Percentiles rank a stretch among this genome's conserved stretches.
phyloP scores from a whole-genome alignment of 2,797 vertebrate species.

The Sebastes paucispinis region DNA sequence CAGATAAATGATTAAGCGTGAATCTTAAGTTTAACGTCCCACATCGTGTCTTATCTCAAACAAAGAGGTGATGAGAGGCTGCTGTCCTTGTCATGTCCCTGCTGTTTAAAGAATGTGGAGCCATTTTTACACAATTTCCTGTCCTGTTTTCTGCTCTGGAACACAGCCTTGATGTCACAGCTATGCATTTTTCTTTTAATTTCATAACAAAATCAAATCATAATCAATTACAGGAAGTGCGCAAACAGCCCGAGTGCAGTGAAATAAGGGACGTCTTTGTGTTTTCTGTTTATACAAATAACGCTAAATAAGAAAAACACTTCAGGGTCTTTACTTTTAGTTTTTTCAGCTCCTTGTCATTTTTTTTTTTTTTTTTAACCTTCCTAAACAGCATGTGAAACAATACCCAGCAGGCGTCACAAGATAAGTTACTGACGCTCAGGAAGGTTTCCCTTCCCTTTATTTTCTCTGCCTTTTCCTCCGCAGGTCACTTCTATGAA shows the following conservation, averaged over 20 bases:
- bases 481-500: conserved; percentile 53
- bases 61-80: background rate
- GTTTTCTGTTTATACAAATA: background rate
- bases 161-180: background rate
- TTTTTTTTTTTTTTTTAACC: conserved; percentile 38
- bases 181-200: background rate
- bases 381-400: conserved; percentile 72
- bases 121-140: background rate
- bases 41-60: background rate
- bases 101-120: conserved; percentile 15
- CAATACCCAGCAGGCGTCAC: conserved; percentile 80
- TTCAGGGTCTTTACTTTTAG: background rate
- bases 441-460: conserved; percentile 82
- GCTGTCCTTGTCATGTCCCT: background rate
- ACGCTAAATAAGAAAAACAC: background rate
- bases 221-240: background rate
- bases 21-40: background rate
- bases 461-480: conserved; percentile 75
- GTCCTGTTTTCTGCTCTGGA: background rate
- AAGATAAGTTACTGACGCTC: conserved; percentile 79
- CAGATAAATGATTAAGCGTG: background rate
- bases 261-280: background rate
- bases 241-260: background rate
- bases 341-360: conserved; percentile 17
- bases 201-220: conserved; percentile 33